These are phyloP conservation scores for Premnoplex brunnescens DNA, from an alignment of 2,797 vertebrate species.

Conservation along the genomic window DNA sequence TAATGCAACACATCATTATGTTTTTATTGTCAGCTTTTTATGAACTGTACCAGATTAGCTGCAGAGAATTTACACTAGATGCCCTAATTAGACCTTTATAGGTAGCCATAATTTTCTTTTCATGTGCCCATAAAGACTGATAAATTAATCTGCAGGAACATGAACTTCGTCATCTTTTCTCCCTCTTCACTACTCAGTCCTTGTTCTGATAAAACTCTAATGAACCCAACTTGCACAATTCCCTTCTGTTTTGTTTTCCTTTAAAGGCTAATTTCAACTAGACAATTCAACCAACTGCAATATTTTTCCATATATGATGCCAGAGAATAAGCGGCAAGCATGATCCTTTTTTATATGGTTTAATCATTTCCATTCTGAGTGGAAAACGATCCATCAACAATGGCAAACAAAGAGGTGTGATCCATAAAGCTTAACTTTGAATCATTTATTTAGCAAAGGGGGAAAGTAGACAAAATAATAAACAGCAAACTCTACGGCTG, in stretches of 20 bases:
- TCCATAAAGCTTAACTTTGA: constrained; percentile 39
- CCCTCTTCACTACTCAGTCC: constrained; percentile 13
- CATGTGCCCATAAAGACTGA: constrained; percentile 65
- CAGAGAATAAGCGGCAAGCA: constrained; percentile 69
- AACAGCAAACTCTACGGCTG: constrained; percentile 23
- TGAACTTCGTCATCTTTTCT: constrained; percentile 40
- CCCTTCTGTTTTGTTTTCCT: constrained; percentile 74
- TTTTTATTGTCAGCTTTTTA: constrained; percentile 68
- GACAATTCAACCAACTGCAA: constrained; percentile 73
- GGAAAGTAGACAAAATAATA: constrained; percentile 15
- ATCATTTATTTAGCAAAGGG: constrained; percentile 54
- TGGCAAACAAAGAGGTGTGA: constrained; percentile 71
- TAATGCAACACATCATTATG: constrained; percentile 69
- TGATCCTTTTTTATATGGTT: constrained; percentile 78
- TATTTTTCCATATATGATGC: constrained; percentile 81
- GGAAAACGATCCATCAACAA: constrained; percentile 71
- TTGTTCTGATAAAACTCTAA: constrained; percentile 66
- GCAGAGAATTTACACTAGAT: constrained; percentile 48
- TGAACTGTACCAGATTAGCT: constrained; percentile 64
- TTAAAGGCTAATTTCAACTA: constrained; percentile 77
- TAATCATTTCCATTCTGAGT: constrained; percentile 79
- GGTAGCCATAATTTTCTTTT: constrained; percentile 65
- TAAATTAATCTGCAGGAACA: constrained; percentile 64
- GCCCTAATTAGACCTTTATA: constrained; percentile 69
- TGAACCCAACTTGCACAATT: constrained; percentile 67